A percentile compares a stretch with the other conserved stretches of the same genome.
Conservation (phyloP, 2,113 vertebrate genomes). For the Dolichotis patagonum region DNA sequence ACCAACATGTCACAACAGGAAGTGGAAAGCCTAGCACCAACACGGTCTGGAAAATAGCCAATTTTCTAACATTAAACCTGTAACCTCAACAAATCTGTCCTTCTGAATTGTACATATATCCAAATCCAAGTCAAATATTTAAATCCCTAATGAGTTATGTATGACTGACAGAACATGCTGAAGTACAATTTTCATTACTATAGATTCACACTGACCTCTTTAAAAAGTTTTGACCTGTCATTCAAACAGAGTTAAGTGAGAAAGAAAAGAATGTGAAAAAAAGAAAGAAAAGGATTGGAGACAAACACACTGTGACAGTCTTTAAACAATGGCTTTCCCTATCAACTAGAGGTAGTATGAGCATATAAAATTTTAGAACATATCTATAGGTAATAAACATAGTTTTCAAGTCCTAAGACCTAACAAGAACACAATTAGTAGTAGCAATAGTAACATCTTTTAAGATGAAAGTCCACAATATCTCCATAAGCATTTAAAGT, state of each 20-base stretch:
- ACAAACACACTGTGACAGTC: neutral
- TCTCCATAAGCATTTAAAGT: neutral
- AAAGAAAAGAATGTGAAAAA: neutral
- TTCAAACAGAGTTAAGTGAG: neutral
- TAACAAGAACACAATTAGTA: neutral
- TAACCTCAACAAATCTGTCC: constrained; percentile 57
- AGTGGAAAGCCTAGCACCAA: constrained; percentile 54
- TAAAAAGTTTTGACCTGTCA: constrained; percentile 27
- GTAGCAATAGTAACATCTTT: neutral
- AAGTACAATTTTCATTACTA: constrained; percentile 10
- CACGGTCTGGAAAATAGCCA: constrained; percentile 64
- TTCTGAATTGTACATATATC: neutral
- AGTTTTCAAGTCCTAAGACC: neutral
- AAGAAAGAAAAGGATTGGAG: neutral
- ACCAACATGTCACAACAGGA: constrained; percentile 68
- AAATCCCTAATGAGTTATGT: neutral
- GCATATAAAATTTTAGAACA: neutral
- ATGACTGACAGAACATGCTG: neutral
- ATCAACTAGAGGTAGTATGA: neutral
- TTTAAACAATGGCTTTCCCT: neutral
- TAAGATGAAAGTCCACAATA: constrained; percentile 2
- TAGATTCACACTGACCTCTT: constrained; percentile 8
- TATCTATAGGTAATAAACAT: neutral
- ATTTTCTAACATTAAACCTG: constrained; percentile 47
- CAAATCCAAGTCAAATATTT: constrained; percentile 43